Evolutionary conservation across 2,888 invertebrate genomes (phyloP).

Genomic region (Xiphydria camelus): DNA sequence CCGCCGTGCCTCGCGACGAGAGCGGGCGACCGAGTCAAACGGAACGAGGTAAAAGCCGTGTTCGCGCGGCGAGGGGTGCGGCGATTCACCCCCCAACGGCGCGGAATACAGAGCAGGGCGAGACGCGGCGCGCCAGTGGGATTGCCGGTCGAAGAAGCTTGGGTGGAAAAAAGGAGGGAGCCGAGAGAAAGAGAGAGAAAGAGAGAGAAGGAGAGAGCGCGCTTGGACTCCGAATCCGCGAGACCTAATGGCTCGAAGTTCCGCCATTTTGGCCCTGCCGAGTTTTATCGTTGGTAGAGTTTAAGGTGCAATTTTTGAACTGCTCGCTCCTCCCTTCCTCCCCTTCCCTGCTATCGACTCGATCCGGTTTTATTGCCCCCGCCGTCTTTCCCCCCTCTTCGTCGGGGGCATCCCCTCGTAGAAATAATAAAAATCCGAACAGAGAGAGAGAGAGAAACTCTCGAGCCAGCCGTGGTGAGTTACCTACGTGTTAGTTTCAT

Average conservation of each 20-base stretch:
- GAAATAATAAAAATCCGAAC: too few species aligned
- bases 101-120: slow-evolving; percentile 37
- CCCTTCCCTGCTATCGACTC: slow-evolving; percentile 16
- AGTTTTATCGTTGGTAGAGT: slow-evolving; percentile 41
- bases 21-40: too few species aligned
- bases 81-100: too few species aligned
- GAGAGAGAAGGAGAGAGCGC: not conserved
- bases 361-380: not conserved
- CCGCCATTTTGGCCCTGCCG: slow-evolving; percentile 28
- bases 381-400: not conserved
- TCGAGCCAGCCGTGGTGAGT: too few species aligned
- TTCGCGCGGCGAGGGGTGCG: too few species aligned
- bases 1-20: slow-evolving; percentile 1
- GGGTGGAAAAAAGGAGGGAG: not conserved
- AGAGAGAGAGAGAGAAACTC: too few species aligned
- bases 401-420: too few species aligned
- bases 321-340: slow-evolving; percentile 18
- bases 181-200: slow-evolving; percentile 8
- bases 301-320: slow-evolving; percentile 42
- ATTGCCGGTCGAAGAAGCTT: not conserved
- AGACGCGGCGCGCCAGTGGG: slow-evolving; percentile 22
- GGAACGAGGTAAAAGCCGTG: not conserved
- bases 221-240: slow-evolving; percentile 20
- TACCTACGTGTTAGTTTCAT: too few species aligned
- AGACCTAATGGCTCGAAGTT: slow-evolving; percentile 48